Conservation (phyloP, 2,113 vertebrate genomes). For the Sphyrna mokarran region DNA sequence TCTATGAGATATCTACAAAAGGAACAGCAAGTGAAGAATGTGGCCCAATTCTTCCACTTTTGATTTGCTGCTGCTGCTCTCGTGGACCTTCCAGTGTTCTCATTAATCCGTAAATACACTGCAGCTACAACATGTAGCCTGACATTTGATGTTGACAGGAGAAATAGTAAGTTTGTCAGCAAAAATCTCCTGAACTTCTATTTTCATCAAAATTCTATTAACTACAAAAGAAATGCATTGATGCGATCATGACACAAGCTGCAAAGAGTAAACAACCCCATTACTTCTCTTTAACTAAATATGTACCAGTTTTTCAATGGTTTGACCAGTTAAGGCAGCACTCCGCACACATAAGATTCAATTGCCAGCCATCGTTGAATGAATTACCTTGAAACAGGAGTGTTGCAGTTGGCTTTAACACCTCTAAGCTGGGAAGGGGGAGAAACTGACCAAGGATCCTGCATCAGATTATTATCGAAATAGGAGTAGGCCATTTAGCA, state of each 20-base stretch:
- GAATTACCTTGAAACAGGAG: background rate
- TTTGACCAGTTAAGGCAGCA: background rate
- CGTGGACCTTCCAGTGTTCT: background rate
- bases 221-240: background rate
- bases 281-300: background rate
- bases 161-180: background rate
- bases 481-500: background rate
- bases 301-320: background rate
- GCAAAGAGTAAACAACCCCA: background rate
- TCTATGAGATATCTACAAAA: background rate
- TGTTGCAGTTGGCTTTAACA: background rate
- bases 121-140: background rate
- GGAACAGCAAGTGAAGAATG: background rate
- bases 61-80: background rate
- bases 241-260: background rate
- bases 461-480: background rate
- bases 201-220: conserved; percentile 17
- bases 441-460: background rate
- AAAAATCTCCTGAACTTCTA: conserved; percentile 12
- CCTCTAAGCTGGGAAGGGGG: background rate
- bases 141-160: background rate
- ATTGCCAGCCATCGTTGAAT: background rate
- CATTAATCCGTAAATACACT: background rate
- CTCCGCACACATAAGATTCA: background rate
- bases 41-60: background rate